These are phyloP conservation scores for Phymanthus crucifer DNA, from an alignment of 92 coral and sea anemone genomes.

Conservation along the genomic window DNA sequence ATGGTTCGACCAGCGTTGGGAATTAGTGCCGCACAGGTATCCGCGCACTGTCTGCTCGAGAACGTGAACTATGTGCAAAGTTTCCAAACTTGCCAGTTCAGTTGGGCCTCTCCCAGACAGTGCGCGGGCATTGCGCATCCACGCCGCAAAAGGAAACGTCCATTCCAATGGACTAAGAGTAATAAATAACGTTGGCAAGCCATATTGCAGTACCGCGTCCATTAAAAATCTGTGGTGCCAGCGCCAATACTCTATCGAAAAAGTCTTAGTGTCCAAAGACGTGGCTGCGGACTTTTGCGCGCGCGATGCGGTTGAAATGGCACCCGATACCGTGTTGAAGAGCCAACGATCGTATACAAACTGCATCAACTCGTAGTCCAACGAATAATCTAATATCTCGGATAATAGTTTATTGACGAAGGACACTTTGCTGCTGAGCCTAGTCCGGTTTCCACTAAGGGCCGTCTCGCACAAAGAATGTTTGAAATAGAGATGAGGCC, in stretches of 20 bases:
- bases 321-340: constrained; percentile 32
- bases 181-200: constrained; percentile 6
- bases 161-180: too few species aligned
- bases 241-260: constrained; percentile 17
- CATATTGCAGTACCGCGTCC: constrained; percentile 28
- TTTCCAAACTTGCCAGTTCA: too few species aligned
- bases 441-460: background rate
- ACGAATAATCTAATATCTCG: constrained; percentile 26
- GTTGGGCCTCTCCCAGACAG: too few species aligned
- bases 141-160: too few species aligned
- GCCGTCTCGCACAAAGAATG: constrained; percentile 44
- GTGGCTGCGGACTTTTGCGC: background rate
- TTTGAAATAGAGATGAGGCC: constrained; percentile 37
- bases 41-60: constrained; percentile 39
- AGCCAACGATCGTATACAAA: constrained; percentile 43
- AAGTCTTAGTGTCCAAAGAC: background rate
- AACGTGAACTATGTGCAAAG: constrained; percentile 11
- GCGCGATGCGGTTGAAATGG: constrained; percentile 1
- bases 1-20: constrained; percentile 32
- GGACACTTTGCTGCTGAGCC: constrained; percentile 22
- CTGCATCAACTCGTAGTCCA: constrained; percentile 28
- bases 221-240: constrained; percentile 29
- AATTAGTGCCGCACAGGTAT: constrained; percentile 28
- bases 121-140: too few species aligned
- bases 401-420: constrained; percentile 4